These are phyloP conservation scores for Chlamydotis undulata DNA, from an alignment of 2,113 vertebrate species.

Conservation along the genomic window DNA sequence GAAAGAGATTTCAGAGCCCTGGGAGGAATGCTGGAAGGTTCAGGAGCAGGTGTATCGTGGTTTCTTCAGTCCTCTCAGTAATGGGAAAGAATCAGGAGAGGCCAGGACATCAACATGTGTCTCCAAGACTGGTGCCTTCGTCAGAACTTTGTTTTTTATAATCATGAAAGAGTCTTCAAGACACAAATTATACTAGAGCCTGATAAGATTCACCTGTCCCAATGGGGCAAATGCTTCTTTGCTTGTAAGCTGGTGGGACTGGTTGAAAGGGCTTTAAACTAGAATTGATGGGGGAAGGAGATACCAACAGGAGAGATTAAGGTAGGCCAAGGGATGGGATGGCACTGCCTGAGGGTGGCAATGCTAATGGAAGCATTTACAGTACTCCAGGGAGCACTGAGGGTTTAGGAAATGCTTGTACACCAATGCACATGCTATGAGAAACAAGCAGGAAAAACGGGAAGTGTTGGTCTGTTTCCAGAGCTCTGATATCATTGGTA, in stretches of 20 bases:
- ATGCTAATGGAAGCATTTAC: background rate
- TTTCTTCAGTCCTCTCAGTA: background rate
- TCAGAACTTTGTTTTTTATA: background rate
- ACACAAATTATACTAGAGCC: background rate
- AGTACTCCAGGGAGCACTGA: background rate
- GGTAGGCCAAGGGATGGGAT: background rate
- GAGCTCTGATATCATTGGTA: background rate
- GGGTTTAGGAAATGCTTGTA: background rate
- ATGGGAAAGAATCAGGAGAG: background rate
- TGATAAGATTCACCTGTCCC: background rate
- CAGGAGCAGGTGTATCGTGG: background rate
- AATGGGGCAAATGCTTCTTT: accelerated
- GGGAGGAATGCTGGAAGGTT: background rate
- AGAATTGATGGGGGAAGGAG: background rate
- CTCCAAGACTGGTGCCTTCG: background rate
- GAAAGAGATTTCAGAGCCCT: background rate
- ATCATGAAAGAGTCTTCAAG: background rate
- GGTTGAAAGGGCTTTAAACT: background rate
- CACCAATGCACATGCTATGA: background rate
- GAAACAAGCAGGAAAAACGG: background rate
- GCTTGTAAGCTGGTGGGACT: background rate
- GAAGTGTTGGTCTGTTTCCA: background rate
- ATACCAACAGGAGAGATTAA: background rate
- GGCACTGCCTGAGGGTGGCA: background rate
- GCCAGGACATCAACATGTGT: background rate